Base-by-base conservation (phyloP, 2,113 vertebrate genomes). In the Tachysurus vachellii region DNA sequence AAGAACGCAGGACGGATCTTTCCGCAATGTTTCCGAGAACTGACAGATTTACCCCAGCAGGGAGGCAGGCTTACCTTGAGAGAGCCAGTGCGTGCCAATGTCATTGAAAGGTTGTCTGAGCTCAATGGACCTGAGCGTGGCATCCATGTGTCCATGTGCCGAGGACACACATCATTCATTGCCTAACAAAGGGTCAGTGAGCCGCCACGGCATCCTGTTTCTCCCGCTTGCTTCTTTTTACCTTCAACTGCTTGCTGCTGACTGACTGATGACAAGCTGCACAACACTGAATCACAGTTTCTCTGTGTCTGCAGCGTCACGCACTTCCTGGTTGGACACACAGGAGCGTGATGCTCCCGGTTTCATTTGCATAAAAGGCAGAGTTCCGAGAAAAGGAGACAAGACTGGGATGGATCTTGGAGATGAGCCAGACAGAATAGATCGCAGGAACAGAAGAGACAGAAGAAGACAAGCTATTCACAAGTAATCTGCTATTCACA, bases 251-350 rank as follows among this genome's bases (percentile, higher is more conserved):
- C 80, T 57, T 71, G 53, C 70, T 76, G 54, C 79, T 75, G 85
- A 62, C 79, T 82, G 50, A 84, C 4, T 77, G 82, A 87, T 79
- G 21, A 47, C 36, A 75, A 73, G 79, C 84, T 53, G 66, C 85
- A 73, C 47, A 88, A 86, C 77, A 87, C 56, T 87, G 57, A 47
- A 31, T 83, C 86, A 57, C 82, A 64, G 77, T 77, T 21, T 82
- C 61, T 82, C 61, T 64, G 64, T 81, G 73, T 86, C 76, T 88
- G 86, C 90, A 82, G 90, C 76, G 81, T 79, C 88, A 80, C 80
- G n/a, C 71, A 87, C 88, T 91, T 91, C 91, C 91, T 91, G 91
- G 89, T 88, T 82, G 90, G 89, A 91, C 87, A 86, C 86, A 89
- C 83, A 83, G 85, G 88, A 89, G 87, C 76, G 85, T 90, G 90